A percentile compares a stretch with the other conserved stretches of the same genome.
Conservation (phyloP, 64 coral and sea anemone species). For the Pocillopora damicornis region DNA sequence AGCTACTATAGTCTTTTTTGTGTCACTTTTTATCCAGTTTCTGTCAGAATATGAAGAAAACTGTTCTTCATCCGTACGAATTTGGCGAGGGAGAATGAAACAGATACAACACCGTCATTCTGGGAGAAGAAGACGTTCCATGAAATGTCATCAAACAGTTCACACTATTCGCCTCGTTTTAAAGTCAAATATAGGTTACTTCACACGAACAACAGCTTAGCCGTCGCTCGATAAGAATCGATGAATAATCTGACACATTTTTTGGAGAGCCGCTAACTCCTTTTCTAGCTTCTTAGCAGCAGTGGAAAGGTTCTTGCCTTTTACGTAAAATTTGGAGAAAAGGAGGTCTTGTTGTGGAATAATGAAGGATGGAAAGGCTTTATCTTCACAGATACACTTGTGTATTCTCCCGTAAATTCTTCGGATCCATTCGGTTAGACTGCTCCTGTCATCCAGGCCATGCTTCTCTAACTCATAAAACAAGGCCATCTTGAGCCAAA, state of each 20-base stretch:
- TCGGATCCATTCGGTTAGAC: constrained; percentile 44
- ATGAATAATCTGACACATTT: constrained; percentile 49
- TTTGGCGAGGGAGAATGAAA: too few relatives aligned
- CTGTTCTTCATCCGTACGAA: too few relatives aligned
- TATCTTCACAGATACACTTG: constrained; percentile 23
- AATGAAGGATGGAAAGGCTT: constrained; percentile 35
- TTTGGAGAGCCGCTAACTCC: constrained; percentile 33
- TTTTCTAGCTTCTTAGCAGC: constrained; percentile 5
- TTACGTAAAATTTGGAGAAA: background rate
- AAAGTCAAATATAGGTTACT: background rate
- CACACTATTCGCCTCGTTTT: background rate
- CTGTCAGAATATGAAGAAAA: too few relatives aligned
- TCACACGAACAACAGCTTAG: background rate
- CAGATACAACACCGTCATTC: too few relatives aligned
- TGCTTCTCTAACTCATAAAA: constrained; percentile 39
- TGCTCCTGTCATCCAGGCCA: constrained; percentile 26
- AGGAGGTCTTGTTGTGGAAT: constrained; percentile 42
- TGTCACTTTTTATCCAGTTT: too few relatives aligned
- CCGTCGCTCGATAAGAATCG: constrained; percentile 19
- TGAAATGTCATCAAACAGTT: too few relatives aligned
- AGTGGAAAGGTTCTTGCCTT: background rate
- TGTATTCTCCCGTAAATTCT: constrained; percentile 30
- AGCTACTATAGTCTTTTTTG: too few relatives aligned
- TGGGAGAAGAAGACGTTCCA: too few relatives aligned
- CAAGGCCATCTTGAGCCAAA: constrained; percentile 52